Conservation (phyloP, 2,888 invertebrate genomes). For the Merodon equestris region DNA sequence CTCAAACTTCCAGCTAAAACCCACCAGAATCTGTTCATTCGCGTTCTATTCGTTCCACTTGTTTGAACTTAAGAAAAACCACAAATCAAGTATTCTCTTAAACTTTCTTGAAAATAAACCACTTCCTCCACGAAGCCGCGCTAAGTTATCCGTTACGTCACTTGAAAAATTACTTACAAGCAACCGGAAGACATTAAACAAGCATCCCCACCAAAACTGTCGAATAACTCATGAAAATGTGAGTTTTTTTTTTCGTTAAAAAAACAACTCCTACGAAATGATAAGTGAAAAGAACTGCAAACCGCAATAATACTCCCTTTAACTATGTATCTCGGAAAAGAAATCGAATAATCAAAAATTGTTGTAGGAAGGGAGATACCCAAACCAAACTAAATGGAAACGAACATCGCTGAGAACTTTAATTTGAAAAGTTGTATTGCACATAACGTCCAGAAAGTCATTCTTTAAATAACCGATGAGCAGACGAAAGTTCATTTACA, state of each 20-base stretch:
- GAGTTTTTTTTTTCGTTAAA: not conserved
- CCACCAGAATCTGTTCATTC: too few relatives aligned
- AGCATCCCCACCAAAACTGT: slow-evolving; percentile 15
- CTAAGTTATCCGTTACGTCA: too few relatives aligned
- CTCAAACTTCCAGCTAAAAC: too few relatives aligned
- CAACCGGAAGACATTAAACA: slow-evolving; percentile 5
- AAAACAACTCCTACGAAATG: slow-evolving; percentile 22
- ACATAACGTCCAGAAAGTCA: slow-evolving; percentile 67
- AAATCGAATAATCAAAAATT: too few relatives aligned
- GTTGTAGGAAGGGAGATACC: too few relatives aligned
- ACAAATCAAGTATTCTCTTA: too few relatives aligned
- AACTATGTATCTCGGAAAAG: not conserved
- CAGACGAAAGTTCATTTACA: slow-evolving; percentile 68
- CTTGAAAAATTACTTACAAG: too few relatives aligned
- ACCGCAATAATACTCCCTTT: slow-evolving; percentile 29
- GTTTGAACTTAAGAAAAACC: too few relatives aligned
- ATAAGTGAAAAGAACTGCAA: slow-evolving; percentile 36
- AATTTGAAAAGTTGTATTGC: slow-evolving; percentile 67
- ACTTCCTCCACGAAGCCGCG: too few relatives aligned
- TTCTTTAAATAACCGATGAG: slow-evolving; percentile 59
- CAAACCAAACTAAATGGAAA: slow-evolving; percentile 14
- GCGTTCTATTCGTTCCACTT: too few relatives aligned
- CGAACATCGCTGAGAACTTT: slow-evolving; percentile 54
- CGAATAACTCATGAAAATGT: slow-evolving; percentile 26
- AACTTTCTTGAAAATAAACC: too few relatives aligned